Percentiles rank a stretch among this genome's conserved stretches.
Conservation (phyloP, 2,113 vertebrate species). For the Diadophis punctatus region DNA sequence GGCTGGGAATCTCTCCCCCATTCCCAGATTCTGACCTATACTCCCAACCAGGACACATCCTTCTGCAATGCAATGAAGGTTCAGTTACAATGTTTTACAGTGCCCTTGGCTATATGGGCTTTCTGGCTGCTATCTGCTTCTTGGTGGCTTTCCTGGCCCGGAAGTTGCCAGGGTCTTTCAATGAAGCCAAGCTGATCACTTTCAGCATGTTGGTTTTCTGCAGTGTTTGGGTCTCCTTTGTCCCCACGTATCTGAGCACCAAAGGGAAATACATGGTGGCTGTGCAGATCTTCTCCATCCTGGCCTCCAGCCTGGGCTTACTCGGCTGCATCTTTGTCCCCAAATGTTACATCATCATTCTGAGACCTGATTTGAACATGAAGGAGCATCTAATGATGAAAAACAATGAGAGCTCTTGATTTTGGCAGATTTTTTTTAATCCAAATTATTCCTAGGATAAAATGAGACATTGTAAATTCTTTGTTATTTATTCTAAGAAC, state of each 20-base stretch:
- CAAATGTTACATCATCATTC: not conserved
- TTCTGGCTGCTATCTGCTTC: not conserved
- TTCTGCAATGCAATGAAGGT: no score
- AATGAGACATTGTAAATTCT: no score
- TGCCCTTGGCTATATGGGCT: not conserved
- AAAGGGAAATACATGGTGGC: not conserved
- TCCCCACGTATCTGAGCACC: not conserved
- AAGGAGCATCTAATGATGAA: not conserved
- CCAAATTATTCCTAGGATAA: no score
- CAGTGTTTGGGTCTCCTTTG: not conserved
- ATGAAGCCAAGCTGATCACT: not conserved
- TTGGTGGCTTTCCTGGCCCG: not conserved
- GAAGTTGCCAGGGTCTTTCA: not conserved
- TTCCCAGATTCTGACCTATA: no score
- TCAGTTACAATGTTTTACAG: no score
- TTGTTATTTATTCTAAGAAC: no score
- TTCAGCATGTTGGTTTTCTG: not conserved
- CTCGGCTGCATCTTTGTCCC: not conserved
- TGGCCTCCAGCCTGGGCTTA: not conserved
- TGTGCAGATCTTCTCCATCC: not conserved
- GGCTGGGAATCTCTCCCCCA: no score
- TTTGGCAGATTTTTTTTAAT: no score
- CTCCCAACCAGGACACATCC: no score
- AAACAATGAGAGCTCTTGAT: not conserved
- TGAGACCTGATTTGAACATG: not conserved